These are phyloP conservation scores for Microplitis deprimator DNA, from an alignment of 2,888 invertebrate species.

Conservation along the genomic window DNA sequence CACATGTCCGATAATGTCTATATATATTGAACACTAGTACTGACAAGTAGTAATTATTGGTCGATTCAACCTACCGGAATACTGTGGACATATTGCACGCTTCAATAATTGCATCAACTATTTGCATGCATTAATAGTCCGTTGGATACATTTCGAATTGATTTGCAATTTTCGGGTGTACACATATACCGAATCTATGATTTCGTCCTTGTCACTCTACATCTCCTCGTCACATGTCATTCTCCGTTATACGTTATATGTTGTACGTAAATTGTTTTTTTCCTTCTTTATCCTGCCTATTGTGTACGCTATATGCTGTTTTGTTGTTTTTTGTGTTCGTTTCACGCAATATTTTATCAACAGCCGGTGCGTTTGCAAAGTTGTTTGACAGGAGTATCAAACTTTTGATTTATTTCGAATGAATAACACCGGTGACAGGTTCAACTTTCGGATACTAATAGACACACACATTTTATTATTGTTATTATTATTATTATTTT, in stretches of 20 bases:
- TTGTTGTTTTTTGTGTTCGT: background rate
- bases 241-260: background rate
- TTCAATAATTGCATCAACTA: slow-evolving; percentile 27
- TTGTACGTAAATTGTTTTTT: slow-evolving; percentile 11
- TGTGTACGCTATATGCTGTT: background rate
- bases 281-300: slow-evolving; percentile 4
- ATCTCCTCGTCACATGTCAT: background rate
- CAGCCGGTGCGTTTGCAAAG: slow-evolving; percentile 17
- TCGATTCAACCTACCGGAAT: slow-evolving; percentile 11
- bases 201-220: background rate
- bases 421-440: slow-evolving; percentile 16
- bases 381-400: slow-evolving; percentile 35
- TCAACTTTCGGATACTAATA: slow-evolving; percentile 12
- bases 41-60: slow-evolving; percentile 17
- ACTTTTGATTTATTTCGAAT: slow-evolving; percentile 34
- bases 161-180: slow-evolving; percentile 23
- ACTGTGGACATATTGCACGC: background rate
- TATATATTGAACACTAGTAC: background rate
- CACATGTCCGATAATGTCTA: slow-evolving; percentile 2
- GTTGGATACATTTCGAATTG: slow-evolving; percentile 22
- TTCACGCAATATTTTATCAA: slow-evolving; percentile 22
- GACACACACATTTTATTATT: background rate
- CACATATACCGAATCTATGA: background rate
- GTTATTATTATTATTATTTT: background rate
- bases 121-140: slow-evolving; percentile 30